These are phyloP conservation scores for Siderastrea siderea DNA, from an alignment of 92 coral and sea anemone species.

Conservation along the genomic window DNA sequence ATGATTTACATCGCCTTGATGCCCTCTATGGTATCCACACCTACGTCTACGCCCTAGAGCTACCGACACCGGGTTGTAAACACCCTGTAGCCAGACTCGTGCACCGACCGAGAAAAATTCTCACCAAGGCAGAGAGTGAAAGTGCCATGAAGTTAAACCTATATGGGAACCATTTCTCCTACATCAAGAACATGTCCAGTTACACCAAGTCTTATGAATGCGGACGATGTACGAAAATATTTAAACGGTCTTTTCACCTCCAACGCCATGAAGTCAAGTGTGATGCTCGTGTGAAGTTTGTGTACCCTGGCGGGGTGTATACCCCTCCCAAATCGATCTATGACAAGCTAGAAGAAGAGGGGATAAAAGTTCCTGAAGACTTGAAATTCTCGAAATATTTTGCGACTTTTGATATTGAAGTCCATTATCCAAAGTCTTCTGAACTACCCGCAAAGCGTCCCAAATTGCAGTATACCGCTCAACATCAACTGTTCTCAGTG, in stretches of 20 bases:
- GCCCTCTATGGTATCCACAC: conserved; percentile 32
- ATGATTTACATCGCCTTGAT: conserved; percentile 23
- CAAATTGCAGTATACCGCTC: conserved; percentile 8
- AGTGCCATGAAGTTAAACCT: too few species aligned
- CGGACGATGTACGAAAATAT: conserved; percentile 20
- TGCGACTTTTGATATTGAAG: conserved; percentile 39
- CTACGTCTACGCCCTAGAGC: conserved; percentile 21
- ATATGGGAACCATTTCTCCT: not conserved
- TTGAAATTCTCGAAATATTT: not conserved
- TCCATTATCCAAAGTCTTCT: too few species aligned
- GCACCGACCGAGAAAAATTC: too few species aligned
- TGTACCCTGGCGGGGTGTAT: conserved; percentile 39
- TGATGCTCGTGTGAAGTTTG: not conserved
- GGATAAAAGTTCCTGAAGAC: not conserved
- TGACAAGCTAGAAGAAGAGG: conserved; percentile 25
- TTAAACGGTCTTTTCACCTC: not conserved
- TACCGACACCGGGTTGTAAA: too few species aligned
- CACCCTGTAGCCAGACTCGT: too few species aligned
- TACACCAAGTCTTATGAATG: too few species aligned
- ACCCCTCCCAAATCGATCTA: not conserved
- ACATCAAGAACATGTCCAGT: conserved; percentile 2
- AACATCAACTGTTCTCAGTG: too few species aligned
- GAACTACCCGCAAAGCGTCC: not conserved
- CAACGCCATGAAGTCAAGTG: conserved; percentile 26
- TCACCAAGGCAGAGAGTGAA: not conserved